Evolutionary conservation across 2,888 invertebrate species (phyloP).

Genomic region (Odontothrips loti): DNA sequence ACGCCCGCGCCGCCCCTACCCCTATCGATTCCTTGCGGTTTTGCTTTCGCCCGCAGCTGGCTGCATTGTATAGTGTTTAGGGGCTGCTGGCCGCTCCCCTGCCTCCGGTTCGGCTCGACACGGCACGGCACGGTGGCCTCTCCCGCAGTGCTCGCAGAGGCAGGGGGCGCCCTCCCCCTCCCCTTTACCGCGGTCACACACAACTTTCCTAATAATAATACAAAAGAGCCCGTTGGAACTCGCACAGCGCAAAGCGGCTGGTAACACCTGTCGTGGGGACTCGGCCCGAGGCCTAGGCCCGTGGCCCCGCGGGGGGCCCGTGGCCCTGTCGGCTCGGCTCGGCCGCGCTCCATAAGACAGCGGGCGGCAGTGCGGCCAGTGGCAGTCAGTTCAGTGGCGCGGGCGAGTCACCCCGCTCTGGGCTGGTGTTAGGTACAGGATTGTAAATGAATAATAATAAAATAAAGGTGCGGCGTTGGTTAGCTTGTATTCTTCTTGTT

Average conservation of each 20-base stretch:
- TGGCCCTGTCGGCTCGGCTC: too few relatives aligned
- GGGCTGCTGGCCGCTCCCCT: background rate
- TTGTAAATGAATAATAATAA: too few relatives aligned
- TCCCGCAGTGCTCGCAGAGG: background rate
- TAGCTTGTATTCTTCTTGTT: too few relatives aligned
- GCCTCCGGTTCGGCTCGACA: background rate
- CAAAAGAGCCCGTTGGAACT: background rate
- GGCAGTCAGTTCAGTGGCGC: too few relatives aligned
- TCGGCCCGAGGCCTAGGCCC: background rate
- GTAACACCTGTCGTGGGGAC: background rate
- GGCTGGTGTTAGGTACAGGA: too few relatives aligned
- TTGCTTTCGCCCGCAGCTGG: background rate
- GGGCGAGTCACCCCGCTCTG: too few relatives aligned
- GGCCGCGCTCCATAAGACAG: too few relatives aligned
- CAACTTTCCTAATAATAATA: conserved; percentile 6
- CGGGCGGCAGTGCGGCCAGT: too few relatives aligned
- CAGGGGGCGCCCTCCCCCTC: background rate
- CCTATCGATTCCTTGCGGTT: too few relatives aligned
- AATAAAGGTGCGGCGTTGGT: too few relatives aligned
- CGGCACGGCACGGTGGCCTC: background rate
- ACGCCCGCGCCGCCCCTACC: too few relatives aligned
- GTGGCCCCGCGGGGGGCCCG: too few relatives aligned
- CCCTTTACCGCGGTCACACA: background rate
- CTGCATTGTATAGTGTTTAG: conserved; percentile 5
- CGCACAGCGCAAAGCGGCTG: background rate